Evolutionary conservation across 2,888 invertebrate genomes (phyloP).

Genomic region (Papilio gigon): DNA sequence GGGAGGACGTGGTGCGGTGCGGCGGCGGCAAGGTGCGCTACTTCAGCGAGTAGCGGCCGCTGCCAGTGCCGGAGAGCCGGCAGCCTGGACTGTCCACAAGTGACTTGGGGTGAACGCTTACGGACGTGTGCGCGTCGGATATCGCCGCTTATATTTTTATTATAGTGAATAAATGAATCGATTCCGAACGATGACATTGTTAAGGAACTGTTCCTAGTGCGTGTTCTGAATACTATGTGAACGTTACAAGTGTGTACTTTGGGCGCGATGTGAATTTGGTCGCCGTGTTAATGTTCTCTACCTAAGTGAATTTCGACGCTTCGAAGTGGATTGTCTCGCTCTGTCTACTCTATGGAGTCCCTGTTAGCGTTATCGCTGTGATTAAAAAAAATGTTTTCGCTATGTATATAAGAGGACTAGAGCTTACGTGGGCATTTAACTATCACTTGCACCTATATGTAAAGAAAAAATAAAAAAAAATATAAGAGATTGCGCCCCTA

Average conservation of each 20-base stretch:
- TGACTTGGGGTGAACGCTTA: conserved; percentile 24
- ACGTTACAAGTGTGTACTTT: not conserved
- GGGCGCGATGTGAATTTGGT: conserved; percentile 16
- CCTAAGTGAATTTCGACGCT: conserved; percentile 32
- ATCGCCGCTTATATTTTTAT: conserved; percentile 34
- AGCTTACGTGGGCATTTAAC: conserved; percentile 60
- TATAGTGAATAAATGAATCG: conserved; percentile 31
- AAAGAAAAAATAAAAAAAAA: conserved; percentile 49
- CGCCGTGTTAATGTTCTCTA: conserved; percentile 29
- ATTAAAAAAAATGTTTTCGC: conserved; percentile 53
- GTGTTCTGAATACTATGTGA: conserved; percentile 9
- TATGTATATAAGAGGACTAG: conserved; percentile 50
- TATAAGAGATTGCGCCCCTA: conserved; percentile 41
- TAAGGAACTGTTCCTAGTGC: conserved; percentile 33
- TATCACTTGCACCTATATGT: conserved; percentile 57
- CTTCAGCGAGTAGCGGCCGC: conserved; percentile 65
- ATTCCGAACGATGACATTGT: conserved; percentile 5
- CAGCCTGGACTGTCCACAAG: conserved; percentile 1
- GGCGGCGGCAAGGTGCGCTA: conserved; percentile 75
- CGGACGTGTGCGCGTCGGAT: conserved; percentile 21
- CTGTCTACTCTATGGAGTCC: conserved; percentile 39
- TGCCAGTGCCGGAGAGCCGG: not conserved
- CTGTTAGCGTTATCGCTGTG: conserved; percentile 54
- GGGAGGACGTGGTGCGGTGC: conserved; percentile 86
- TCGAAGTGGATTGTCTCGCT: conserved; percentile 24